Percentiles rank a stretch among this genome's conserved stretches.
phyloP scores from a whole-genome alignment of 2,888 invertebrate genomes.

The Chymomyza fuscimana region DNA sequence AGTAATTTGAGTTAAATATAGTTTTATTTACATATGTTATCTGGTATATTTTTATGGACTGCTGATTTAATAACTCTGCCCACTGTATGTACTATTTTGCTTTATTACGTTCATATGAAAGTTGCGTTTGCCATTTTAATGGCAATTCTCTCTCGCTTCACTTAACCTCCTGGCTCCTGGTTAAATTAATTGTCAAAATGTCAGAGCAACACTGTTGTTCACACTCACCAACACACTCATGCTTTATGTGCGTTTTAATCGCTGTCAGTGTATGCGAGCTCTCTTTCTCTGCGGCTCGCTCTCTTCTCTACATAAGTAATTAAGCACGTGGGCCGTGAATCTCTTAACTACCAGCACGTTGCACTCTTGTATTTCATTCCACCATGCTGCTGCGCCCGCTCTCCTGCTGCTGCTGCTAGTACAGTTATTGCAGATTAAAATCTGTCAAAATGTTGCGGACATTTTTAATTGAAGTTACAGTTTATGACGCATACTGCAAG shows the following conservation, averaged over 20 bases:
- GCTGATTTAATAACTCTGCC: background rate
- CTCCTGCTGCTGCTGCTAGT: background rate
- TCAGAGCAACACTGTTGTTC: slow-evolving; percentile 53
- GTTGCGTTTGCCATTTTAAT: slow-evolving; percentile 12
- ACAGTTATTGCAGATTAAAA: slow-evolving; percentile 23
- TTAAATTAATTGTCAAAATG: slow-evolving; percentile 41
- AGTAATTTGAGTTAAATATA: background rate
- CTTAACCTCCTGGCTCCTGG: slow-evolving; percentile 35
- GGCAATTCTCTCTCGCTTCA: slow-evolving; percentile 16
- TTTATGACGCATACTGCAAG: slow-evolving; percentile 6
- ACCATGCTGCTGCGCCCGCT: background rate
- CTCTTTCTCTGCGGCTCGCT: background rate
- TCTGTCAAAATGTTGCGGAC: slow-evolving; percentile 62
- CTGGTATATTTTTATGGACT: background rate
- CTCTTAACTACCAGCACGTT: background rate
- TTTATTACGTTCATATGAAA: slow-evolving; percentile 12
- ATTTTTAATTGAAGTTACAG: slow-evolving; percentile 20
- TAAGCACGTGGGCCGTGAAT: slow-evolving; percentile 54
- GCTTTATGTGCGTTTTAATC: slow-evolving; percentile 49
- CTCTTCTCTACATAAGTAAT: slow-evolving; percentile 38
- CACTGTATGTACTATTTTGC: background rate
- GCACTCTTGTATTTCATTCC: background rate
- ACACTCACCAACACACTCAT: slow-evolving; percentile 20
- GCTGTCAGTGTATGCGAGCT: slow-evolving; percentile 53
- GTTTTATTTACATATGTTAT: too few species aligned